Base-by-base conservation (phyloP, 2,888 invertebrate genomes). In the Andrena fulva region DNA sequence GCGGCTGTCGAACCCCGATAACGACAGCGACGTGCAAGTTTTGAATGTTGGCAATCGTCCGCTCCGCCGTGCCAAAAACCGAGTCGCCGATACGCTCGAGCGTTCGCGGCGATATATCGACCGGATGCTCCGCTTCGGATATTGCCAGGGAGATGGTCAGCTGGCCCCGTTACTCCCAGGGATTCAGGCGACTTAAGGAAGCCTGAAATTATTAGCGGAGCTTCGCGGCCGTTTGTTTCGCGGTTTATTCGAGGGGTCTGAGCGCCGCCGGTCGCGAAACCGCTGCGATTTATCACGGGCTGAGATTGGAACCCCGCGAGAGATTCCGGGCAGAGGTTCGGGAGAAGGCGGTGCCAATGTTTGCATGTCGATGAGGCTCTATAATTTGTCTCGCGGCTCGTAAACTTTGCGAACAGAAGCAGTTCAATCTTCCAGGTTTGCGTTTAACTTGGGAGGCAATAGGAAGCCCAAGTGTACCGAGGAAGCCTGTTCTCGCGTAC, bases 31-130 rank as follows among this genome's bases (percentile, higher is more conserved):
- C 63, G 52, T 56, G 70, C 33, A 74, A 70, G 68, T 74, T 72
- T 50, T 64, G 64, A 56, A 31, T 66, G 62, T 77, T 84, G 84
- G 71, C 84, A 84, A 86, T 77, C 72, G 70, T 77, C 74, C 71
- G 64, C 24, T 8, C 35, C 33, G 60, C 77, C 76, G 76, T 80
- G 84, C 79, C 87, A 85, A 77, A 86, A 84, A 1, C 33, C 54
- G 59, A 67, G 56, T 12, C 62, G 7, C 16, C 72, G 59, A 59
- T 77, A 64, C n/a, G 31, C 35, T 69, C 27, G 35, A 67, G 68
- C 70, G 20, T 50, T 35, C 69, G 16, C 63, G 16, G 20, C 64
- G 63, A 64, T 79, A 77, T 78, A 77, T 63, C 77, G 77, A 77
- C 20, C 71, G 16, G 42, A 8, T 2, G 56, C 24, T 27, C 56